These are phyloP conservation scores for Lepidotrigona ventralis DNA, from an alignment of 1,140 invertebrate species.

Conservation along the genomic window DNA sequence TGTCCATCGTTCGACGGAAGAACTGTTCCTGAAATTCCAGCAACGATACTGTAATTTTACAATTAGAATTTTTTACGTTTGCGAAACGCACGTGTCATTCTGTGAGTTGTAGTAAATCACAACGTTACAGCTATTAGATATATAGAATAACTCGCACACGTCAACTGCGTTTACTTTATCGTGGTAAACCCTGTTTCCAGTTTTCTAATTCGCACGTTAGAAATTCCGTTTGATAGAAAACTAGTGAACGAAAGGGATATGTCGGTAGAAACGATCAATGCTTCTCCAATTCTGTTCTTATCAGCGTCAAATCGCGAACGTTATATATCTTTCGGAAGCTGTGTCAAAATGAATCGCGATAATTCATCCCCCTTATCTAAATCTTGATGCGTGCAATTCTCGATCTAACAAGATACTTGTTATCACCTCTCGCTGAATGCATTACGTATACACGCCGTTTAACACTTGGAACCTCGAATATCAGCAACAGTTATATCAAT, in stretches of 20 bases:
- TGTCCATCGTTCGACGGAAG: background rate
- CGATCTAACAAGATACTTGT: slow-evolving; percentile 13
- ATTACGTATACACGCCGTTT: background rate
- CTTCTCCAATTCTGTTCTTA: too few relatives aligned
- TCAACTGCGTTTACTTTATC: too few relatives aligned
- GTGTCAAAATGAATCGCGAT: background rate
- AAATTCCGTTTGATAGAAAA: too few relatives aligned
- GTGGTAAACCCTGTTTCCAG: too few relatives aligned
- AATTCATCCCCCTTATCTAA: background rate
- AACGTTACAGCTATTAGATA: too few relatives aligned
- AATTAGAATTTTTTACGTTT: too few relatives aligned
- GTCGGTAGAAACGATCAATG: too few relatives aligned
- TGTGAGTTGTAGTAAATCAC: too few relatives aligned
- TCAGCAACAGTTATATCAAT: slow-evolving; percentile 22
- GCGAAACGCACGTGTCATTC: background rate
- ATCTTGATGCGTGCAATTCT: background rate
- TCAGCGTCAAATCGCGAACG: background rate
- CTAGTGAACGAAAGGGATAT: too few relatives aligned
- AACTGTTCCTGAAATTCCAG: background rate
- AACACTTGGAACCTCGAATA: background rate
- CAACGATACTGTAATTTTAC: background rate
- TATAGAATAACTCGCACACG: too few relatives aligned
- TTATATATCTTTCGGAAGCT: background rate
- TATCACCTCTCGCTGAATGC: background rate
- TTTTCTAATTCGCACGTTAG: too few relatives aligned